A percentile compares a stretch with the other conserved stretches of the same genome.
These are phyloP conservation scores for Megaptera novaeangliae DNA, from an alignment of 2,113 vertebrate species.

Conservation along the genomic window DNA sequence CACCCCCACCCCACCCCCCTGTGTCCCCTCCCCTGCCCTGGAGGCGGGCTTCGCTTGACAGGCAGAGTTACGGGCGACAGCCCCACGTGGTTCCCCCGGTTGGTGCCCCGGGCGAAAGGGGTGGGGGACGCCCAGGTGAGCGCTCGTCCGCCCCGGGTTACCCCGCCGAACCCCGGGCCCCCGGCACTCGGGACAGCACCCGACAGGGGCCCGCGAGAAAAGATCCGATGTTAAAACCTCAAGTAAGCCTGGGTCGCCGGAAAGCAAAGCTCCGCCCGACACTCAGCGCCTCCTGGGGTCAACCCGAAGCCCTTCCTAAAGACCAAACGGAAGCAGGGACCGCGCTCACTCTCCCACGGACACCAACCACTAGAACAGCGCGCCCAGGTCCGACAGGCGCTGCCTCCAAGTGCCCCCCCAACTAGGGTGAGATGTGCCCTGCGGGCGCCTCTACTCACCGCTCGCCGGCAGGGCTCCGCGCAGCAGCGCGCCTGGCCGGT, in stretches of 20 bases:
- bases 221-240: neutral
- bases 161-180: neutral
- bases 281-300: neutral
- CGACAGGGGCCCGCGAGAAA: neutral
- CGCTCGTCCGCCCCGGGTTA: no score
- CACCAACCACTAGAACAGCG: neutral
- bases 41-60: slow-evolving; percentile 54
- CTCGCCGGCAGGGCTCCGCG: neutral
- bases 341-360: neutral
- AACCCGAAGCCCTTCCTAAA: neutral
- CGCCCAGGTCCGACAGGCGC: neutral
- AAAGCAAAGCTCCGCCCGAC: neutral
- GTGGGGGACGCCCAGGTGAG: neutral
- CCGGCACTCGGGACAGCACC: neutral
- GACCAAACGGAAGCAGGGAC: neutral
- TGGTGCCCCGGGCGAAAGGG: neutral
- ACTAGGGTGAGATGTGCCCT: neutral
- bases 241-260: neutral
- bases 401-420: neutral
- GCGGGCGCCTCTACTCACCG: neutral
- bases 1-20: slow-evolving; percentile 21
- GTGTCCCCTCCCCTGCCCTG: slow-evolving; percentile 43
- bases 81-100: slow-evolving; percentile 3
- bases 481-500: neutral
- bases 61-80: neutral